Evolutionary conservation across 2,888 invertebrate species (phyloP).

Genomic region (Adelognathus sp.): DNA sequence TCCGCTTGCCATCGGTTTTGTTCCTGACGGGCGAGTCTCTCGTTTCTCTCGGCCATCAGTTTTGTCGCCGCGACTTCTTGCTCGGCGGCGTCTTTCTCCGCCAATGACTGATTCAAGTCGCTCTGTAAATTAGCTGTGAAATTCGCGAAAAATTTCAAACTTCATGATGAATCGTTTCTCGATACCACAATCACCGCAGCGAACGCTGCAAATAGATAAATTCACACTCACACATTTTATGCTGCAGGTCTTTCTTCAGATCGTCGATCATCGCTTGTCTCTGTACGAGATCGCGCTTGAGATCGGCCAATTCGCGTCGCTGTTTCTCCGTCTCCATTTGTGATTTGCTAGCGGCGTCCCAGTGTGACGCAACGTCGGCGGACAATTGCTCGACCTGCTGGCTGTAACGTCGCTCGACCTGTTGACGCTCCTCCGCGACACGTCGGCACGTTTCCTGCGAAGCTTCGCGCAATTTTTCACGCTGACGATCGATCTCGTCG

Average conservation of each 20-base stretch:
- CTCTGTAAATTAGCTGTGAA: slow-evolving; percentile 87
- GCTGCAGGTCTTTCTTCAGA: slow-evolving; percentile 89
- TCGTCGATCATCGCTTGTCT: slow-evolving; percentile 90
- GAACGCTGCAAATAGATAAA: neutral
- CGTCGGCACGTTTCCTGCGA: slow-evolving; percentile 88
- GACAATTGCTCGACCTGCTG: slow-evolving; percentile 90
- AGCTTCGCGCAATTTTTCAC: slow-evolving; percentile 88
- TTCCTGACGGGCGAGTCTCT: slow-evolving; percentile 90
- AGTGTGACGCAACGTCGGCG: slow-evolving; percentile 90
- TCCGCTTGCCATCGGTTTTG: slow-evolving; percentile 89
- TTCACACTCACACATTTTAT: slow-evolving; percentile 85
- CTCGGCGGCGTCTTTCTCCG: slow-evolving; percentile 90
- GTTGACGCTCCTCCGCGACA: slow-evolving; percentile 87
- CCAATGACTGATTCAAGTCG: slow-evolving; percentile 88
- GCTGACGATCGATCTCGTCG: slow-evolving; percentile 90
- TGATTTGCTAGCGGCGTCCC: slow-evolving; percentile 89
- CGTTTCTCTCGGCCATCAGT: slow-evolving; percentile 85
- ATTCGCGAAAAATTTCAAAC: neutral
- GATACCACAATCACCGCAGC: neutral
- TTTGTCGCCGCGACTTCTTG: slow-evolving; percentile 90
- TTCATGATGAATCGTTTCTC: neutral
- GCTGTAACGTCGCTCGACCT: slow-evolving; percentile 88
- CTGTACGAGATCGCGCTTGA: slow-evolving; percentile 89
- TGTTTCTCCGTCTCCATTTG: slow-evolving; percentile 90
- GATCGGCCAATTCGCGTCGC: slow-evolving; percentile 88